These are phyloP conservation scores for Diabrotica virgifera DNA, from an alignment of 1,140 invertebrate genomes.

Conservation along the genomic window DNA sequence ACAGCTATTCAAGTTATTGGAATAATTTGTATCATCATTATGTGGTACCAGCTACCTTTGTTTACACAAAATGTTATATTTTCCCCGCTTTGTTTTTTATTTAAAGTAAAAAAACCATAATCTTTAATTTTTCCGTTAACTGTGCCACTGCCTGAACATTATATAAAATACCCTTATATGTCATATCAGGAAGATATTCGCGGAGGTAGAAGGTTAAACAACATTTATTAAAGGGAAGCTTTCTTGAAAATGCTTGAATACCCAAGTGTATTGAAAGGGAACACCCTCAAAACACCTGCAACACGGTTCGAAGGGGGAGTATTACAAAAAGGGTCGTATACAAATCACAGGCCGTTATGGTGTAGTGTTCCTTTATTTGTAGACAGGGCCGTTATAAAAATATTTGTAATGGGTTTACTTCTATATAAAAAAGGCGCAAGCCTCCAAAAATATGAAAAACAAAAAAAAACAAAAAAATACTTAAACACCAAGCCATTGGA, in stretches of 20 bases:
- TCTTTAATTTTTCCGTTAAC: no score
- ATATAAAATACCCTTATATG: background rate
- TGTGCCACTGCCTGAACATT: background rate
- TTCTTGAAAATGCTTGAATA: background rate
- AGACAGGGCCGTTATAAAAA: background rate
- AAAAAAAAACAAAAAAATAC: no score
- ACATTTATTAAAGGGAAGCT: background rate
- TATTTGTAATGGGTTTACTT: no score
- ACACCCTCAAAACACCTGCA: constrained; percentile 1
- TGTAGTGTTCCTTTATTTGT: background rate
- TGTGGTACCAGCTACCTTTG: no score
- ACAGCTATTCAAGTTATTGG: no score
- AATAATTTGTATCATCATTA: no score
- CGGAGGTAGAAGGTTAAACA: background rate
- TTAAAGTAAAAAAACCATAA: no score
- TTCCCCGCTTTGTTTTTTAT: no score
- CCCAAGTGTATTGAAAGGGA: background rate
- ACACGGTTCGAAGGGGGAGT: background rate
- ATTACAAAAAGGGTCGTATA: background rate
- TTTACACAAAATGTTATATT: no score
- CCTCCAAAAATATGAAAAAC: no score
- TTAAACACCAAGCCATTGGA: no score
- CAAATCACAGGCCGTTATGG: background rate
- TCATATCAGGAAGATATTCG: background rate
- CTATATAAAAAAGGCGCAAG: no score